Percentiles rank a stretch among this genome's conserved stretches.
phyloP scores from a whole-genome alignment of 2,797 vertebrate species.

The Oreochromis grahami region DNA sequence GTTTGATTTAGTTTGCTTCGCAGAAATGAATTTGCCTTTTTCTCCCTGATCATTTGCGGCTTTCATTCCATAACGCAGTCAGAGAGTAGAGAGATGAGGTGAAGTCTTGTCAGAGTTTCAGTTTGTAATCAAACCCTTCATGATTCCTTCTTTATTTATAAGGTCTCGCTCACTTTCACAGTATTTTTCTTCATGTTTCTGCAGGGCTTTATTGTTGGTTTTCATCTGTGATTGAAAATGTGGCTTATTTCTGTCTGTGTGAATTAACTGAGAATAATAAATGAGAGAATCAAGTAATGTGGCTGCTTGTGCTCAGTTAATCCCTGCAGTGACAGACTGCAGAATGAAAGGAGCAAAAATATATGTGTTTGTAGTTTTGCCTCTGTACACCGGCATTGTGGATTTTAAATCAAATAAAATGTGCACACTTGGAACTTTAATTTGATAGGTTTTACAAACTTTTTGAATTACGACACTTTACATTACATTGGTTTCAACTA shows the following conservation, averaged over 20 bases:
- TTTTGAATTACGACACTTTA: neutral
- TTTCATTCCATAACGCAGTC: neutral
- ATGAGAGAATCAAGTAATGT: neutral
- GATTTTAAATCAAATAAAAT: neutral
- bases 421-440: neutral
- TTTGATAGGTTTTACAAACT: neutral
- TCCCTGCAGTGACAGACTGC: neutral
- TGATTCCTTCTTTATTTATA: neutral
- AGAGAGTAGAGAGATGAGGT: neutral
- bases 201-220: slow-evolving; percentile 16
- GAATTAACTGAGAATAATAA: slow-evolving; percentile 31
- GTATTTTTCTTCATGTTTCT: slow-evolving; percentile 13
- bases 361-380: neutral
- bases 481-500: neutral
- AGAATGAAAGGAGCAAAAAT: neutral
- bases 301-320: neutral
- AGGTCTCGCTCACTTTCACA: neutral
- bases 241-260: slow-evolving; percentile 13
- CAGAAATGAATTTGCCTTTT: neutral
- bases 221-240: slow-evolving; percentile 2
- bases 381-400: neutral
- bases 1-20: neutral
- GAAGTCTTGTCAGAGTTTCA: neutral
- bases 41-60: neutral
- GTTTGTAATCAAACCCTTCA: neutral